Evolutionary conservation across 1,140 invertebrate species (phyloP).

Genomic region (Drosophila nigrodunni): DNA sequence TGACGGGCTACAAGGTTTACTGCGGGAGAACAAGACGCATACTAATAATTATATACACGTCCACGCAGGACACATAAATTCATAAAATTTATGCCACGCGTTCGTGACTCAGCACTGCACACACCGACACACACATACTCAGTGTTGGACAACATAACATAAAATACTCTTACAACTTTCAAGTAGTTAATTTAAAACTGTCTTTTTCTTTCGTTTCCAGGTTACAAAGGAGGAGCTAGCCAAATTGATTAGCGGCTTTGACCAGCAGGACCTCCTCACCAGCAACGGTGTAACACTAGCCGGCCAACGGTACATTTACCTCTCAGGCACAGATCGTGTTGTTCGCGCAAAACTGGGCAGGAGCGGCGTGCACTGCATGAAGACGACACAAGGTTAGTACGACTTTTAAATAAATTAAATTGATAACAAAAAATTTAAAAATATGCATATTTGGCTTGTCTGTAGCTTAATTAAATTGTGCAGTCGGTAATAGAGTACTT

Average conservation of each 20-base stretch:
- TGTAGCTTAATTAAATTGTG: not conserved
- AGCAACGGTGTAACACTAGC: slow-evolving; percentile 94
- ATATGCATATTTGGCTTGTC: not conserved
- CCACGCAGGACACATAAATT: slow-evolving; percentile 41
- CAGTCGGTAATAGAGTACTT: not conserved
- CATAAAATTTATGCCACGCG: slow-evolving; percentile 58
- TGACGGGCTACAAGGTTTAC: not conserved
- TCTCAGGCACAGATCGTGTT: slow-evolving; percentile 95
- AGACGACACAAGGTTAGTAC: slow-evolving; percentile 93
- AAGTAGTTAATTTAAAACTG: too few species aligned
- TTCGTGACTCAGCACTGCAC: slow-evolving; percentile 51
- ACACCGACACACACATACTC: not conserved
- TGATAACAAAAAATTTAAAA: not conserved
- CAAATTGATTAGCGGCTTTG: slow-evolving; percentile 94
- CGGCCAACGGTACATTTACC: slow-evolving; percentile 95
- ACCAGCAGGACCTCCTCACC: slow-evolving; percentile 93
- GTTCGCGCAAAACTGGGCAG: slow-evolving; percentile 96
- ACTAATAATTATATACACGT: slow-evolving; percentile 37
- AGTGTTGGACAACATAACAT: not conserved
- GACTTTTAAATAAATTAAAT: not conserved
- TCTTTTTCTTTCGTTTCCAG: slow-evolving; percentile 84
- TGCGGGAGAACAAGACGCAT: slow-evolving; percentile 37
- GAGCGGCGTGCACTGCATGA: slow-evolving; percentile 97
- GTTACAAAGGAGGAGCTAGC: slow-evolving; percentile 94
- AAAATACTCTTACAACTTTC: slow-evolving; percentile 7